Evolutionary conservation across 2,797 vertebrate species (phyloP).

Genomic region (Enteromius trimaculatus): DNA sequence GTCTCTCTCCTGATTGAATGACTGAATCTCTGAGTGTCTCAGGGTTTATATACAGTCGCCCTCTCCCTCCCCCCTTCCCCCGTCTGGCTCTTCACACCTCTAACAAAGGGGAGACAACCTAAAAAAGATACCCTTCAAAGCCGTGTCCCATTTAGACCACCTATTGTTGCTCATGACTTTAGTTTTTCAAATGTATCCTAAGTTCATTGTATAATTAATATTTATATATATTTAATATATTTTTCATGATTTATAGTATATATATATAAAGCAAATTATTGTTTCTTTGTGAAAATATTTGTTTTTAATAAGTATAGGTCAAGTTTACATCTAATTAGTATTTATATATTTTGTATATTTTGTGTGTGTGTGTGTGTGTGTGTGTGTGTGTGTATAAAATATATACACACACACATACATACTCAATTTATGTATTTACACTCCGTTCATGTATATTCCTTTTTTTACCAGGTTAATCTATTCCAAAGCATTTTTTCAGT

Average conservation of each 20-base stretch:
- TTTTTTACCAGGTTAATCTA: background rate
- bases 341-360: too few relatives aligned
- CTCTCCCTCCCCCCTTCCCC: background rate
- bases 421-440: too few relatives aligned
- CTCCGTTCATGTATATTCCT: too few relatives aligned
- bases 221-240: background rate
- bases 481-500: background rate
- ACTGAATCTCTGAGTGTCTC: constrained; percentile 19
- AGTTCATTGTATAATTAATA: background rate
- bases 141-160: constrained; percentile 63
- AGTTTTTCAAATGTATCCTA: background rate
- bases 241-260: too few relatives aligned
- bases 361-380: too few relatives aligned
- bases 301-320: too few relatives aligned
- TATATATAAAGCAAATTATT: too few relatives aligned
- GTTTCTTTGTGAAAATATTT: too few relatives aligned
- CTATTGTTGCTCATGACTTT: constrained; percentile 69
- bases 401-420: background rate
- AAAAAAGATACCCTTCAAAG: constrained; percentile 70
- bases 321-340: too few relatives aligned
- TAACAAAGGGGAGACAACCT: constrained; percentile 58
- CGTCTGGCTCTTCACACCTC: constrained; percentile 63
- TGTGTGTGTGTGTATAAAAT: background rate
- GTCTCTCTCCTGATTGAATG: constrained; percentile 55
- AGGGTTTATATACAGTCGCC: constrained; percentile 57